Base-by-base conservation (phyloP, 1,140 invertebrate species). In the Solen grandis region DNA sequence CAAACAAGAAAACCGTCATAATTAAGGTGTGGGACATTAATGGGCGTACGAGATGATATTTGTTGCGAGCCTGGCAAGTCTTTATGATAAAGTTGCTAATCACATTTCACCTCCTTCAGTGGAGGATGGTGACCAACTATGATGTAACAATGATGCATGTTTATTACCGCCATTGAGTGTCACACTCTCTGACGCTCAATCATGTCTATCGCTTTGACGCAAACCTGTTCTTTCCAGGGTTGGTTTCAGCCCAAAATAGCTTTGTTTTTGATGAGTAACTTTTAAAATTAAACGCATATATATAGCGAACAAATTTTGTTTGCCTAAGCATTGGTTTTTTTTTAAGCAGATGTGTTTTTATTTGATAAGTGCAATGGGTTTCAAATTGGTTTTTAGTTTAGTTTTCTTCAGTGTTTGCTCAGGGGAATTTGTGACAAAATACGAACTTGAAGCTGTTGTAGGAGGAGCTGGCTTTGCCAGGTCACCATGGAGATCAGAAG, bases 401-500 rank as follows among this genome's bases (percentile, higher is more conserved):
- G 8, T 46, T 19, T 8, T 19, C 8, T 19, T 46, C 19, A 8
- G 19, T 19, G 19, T 19, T 10, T 46, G 41, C 41, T 19, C 8
- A 19, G 41, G 41, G 19, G 41, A 46, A 8, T 3, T 73, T 5
- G 0, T 25, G 46, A 70, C 33, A 22, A 10, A 22, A 13, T 65
- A 35, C 22, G 73, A 76, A 41, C 66, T 76, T 35, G 73, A 76
- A 76, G 66, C 63, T 27, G 22, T 54, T 5, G 59, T 66, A 22
- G 59, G 59, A 1, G 73, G 73, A 41, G 0, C 38, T 10, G 60
- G 73, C 10, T 16, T 25, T 5, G 10, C 38, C 14, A 38, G 60
- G 36, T 65, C n/a, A 14, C 73, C 73, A 33, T 76, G 73, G 60
- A n/a, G 73, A 22, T 76, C 73, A n/a, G 29, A 22, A 0, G 73